Percentiles rank a stretch among this genome's conserved stretches.
These are phyloP conservation scores for Antechinus flavipes DNA, from an alignment of 2,113 vertebrate species.

Conservation along the genomic window DNA sequence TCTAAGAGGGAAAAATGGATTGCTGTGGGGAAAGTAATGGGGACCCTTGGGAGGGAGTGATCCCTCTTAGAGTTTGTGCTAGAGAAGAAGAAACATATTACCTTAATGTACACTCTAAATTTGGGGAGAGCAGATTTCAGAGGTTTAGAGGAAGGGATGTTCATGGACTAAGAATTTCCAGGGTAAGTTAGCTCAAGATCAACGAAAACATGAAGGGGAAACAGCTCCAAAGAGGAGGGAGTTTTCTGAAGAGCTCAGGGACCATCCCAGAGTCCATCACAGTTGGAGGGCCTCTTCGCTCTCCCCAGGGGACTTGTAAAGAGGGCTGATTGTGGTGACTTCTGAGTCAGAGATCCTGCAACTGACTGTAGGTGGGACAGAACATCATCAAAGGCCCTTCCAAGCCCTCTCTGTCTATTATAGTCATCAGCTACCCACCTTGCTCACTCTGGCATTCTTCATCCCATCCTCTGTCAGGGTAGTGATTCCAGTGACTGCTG, in stretches of 20 bases:
- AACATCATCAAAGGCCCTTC: background rate
- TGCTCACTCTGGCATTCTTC: background rate
- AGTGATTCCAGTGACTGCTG: background rate
- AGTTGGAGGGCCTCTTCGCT: background rate
- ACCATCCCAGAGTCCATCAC: background rate
- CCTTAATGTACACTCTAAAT: background rate
- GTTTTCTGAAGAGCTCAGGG: background rate
- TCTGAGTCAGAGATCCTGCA: background rate
- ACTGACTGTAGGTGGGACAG: background rate
- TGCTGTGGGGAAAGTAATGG: background rate
- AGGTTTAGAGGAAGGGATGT: background rate
- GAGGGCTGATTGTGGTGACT: background rate
- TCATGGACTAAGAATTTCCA: background rate
- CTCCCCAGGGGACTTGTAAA: background rate
- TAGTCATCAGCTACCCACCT: too few species aligned
- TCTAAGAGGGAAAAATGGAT: background rate
- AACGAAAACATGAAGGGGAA: background rate
- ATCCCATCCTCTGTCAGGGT: background rate
- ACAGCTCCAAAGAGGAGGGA: background rate
- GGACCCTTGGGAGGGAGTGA: background rate
- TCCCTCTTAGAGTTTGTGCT: background rate
- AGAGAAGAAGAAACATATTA: background rate
- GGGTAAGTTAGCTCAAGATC: background rate
- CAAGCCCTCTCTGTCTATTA: too few species aligned
- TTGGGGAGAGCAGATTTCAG: background rate